Percentiles rank a stretch among this genome's conserved stretches.
Evolutionary conservation across 2,888 invertebrate species (phyloP).

Genomic region (Epistrophe grossulariae): DNA sequence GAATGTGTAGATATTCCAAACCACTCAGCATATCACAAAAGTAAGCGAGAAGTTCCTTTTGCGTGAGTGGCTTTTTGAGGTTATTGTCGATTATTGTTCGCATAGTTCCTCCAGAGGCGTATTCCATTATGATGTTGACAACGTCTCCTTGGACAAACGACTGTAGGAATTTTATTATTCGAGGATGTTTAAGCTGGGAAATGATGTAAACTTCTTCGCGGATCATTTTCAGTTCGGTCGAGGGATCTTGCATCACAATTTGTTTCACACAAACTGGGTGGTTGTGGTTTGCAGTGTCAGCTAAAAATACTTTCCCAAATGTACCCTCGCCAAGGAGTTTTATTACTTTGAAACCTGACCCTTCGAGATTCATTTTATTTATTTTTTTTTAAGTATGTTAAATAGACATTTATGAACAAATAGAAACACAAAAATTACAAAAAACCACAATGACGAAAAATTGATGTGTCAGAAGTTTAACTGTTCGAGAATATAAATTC

Average conservation of each 20-base stretch:
- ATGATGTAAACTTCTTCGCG: slow-evolving; percentile 82
- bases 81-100: slow-evolving; percentile 78
- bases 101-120: slow-evolving; percentile 81
- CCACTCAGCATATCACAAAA: slow-evolving; percentile 83
- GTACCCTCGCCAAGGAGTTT: slow-evolving; percentile 80
- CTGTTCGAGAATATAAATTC: background rate
- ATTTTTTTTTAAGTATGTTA: slow-evolving; percentile 5
- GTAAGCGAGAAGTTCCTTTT: slow-evolving; percentile 80
- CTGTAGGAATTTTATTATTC: slow-evolving; percentile 81
- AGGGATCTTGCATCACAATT: slow-evolving; percentile 79
- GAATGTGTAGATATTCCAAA: slow-evolving; percentile 82
- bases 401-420: slow-evolving; percentile 19
- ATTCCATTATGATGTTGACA: slow-evolving; percentile 83
- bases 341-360: slow-evolving; percentile 77
- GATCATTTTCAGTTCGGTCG: slow-evolving; percentile 79
- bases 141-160: slow-evolving; percentile 79
- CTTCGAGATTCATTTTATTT: slow-evolving; percentile 80
- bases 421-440: background rate
- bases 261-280: slow-evolving; percentile 81
- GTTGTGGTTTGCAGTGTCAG: slow-evolving; percentile 75
- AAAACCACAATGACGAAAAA: background rate
- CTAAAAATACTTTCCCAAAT: slow-evolving; percentile 81
- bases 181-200: slow-evolving; percentile 82
- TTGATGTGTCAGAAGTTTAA: background rate
- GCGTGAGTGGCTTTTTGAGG: slow-evolving; percentile 62